Evolutionary conservation across 1,140 invertebrate species (phyloP).

Genomic region (Trachymyrmex septentrionalis): DNA sequence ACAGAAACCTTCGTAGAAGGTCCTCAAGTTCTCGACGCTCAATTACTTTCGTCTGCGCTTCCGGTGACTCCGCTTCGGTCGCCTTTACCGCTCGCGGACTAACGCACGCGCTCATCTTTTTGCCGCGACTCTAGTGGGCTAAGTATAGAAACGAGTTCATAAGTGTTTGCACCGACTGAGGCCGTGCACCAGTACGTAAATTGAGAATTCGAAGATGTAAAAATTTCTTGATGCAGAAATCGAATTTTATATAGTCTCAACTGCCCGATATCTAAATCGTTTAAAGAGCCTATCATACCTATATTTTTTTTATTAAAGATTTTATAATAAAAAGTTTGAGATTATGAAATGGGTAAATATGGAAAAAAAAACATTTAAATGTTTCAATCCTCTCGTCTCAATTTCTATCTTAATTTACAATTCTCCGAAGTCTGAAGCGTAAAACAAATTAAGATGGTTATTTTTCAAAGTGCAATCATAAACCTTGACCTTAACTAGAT

Average conservation of each 20-base stretch:
- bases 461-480: conserved; percentile 14
- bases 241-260: background rate
- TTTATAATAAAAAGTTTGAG: background rate
- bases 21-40: conserved; percentile 55
- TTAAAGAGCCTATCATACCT: too few species aligned
- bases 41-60: conserved; percentile 51
- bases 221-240: conserved; percentile 9
- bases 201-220: conserved; percentile 25
- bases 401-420: background rate
- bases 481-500: background rate
- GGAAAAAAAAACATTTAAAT: background rate
- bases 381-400: background rate
- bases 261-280: background rate
- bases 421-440: background rate
- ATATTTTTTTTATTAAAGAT: conserved; percentile 14
- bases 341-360: background rate
- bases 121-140: conserved; percentile 50
- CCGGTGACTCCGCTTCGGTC: conserved; percentile 47
- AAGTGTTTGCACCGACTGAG: conserved; percentile 48
- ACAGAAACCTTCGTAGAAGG: conserved; percentile 44
- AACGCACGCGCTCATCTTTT: conserved; percentile 34
- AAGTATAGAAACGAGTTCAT: conserved; percentile 76
- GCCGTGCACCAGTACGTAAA: conserved; percentile 30
- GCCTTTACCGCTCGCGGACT: conserved; percentile 9
- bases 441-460: conserved; percentile 3